phyloP scores from a whole-genome alignment of 1,140 invertebrate species.

The Diplogasteroides magnus region DNA sequence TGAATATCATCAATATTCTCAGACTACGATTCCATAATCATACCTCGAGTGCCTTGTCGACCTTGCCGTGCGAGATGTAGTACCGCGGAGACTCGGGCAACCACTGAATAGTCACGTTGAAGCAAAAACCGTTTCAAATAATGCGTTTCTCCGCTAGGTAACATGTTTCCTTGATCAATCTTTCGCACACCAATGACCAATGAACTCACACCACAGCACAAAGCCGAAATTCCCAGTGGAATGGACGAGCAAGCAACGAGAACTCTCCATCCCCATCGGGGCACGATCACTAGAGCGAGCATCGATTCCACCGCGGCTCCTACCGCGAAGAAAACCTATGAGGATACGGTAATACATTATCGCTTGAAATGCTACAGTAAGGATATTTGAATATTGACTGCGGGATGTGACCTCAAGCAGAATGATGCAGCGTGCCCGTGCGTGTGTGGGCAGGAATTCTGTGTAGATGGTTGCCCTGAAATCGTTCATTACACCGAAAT shows the following conservation, averaged over 20 bases:
- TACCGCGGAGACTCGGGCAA: constrained; percentile 84
- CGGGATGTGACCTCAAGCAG: constrained; percentile 72
- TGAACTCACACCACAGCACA: constrained; percentile 58
- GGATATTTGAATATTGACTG: too few species aligned
- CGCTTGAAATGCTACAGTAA: too few species aligned
- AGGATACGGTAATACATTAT: too few species aligned
- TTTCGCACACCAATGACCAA: constrained; percentile 52
- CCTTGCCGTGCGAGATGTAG: constrained; percentile 76
- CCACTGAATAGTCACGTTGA: constrained; percentile 66
- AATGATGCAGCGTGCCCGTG: constrained; percentile 86
- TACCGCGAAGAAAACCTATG: constrained; percentile 90
- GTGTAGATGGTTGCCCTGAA: constrained; percentile 87
- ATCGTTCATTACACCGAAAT: too few species aligned
- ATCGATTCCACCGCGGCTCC: constrained; percentile 71
- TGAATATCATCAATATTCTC: too few species aligned
- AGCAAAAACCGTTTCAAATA: too few species aligned
- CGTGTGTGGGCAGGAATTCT: constrained; percentile 88
- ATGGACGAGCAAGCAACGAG: constrained; percentile 78
- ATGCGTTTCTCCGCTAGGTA: too few species aligned
- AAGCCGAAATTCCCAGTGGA: constrained; percentile 74
- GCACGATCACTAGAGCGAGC: constrained; percentile 82
- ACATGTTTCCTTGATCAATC: neutral
- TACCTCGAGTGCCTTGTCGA: constrained; percentile 72
- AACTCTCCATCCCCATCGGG: constrained; percentile 82
- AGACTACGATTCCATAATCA: too few species aligned